Evolutionary conservation across 2,888 invertebrate genomes (phyloP), one percentile per base, ranked within the genome.

Genomic region (Coremacera marginata): DNA sequence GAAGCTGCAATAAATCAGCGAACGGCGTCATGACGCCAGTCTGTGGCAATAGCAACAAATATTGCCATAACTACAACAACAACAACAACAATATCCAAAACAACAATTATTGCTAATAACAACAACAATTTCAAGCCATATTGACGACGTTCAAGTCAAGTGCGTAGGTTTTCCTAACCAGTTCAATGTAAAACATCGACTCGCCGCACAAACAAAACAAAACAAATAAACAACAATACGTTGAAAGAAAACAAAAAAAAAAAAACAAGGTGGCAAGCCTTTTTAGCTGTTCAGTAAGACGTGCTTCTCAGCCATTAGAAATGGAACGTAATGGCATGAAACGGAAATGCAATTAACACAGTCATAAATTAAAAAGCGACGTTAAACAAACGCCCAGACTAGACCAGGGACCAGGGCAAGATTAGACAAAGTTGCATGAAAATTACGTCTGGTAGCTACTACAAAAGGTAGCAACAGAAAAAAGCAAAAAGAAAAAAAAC

Each of bases 101-200:
- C 44, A 60, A 22, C 14, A 19, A 31, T 25, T 27, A 25, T n/a
- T 44, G 27, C 22, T 19, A 37, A 37, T 27, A 27, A 68, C 37
- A 44, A 49, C 19, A 31, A 34, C 31, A 65, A 3, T 14, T 44
- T 44, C 11, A 44, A 44, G 14, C 55, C 9, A 55, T 55, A 19
- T 14, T 44, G 44, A 11, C 11, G 44, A 1, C 44, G 44, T 11
- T 44, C 44, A 44, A 44, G 44, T 3, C 44, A 44, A 9, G n/a
- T 71, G 71, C 44, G 71, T 71, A 71, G 71, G 71, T 25, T 71
- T 71, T 71, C 25, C 60, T n/a, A 44, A 71, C 44, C 57, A 71
- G 71, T 71, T 71, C 22, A 44, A 37, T n/a, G 49, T 27, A 52
- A 67, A 67, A 25, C 67, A 37, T 37, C 16, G 67, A 67, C 67